phyloP scores from a whole-genome alignment of 2,797 vertebrate genomes.

The Astyanax mexicanus region DNA sequence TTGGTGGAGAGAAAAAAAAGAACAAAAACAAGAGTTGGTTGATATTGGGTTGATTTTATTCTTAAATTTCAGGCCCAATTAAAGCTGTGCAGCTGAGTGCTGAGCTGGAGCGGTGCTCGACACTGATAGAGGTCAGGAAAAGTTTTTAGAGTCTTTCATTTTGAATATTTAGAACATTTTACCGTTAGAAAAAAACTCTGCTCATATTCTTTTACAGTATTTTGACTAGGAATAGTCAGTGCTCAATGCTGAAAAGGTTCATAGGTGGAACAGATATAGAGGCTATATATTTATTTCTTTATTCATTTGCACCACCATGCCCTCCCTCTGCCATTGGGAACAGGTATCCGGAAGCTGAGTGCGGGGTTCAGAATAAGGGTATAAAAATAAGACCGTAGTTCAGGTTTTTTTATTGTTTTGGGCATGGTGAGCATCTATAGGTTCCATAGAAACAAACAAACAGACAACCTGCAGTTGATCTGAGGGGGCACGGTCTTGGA shows the following conservation, averaged over 20 bases:
- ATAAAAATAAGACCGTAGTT: background rate
- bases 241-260: too few relatives aligned
- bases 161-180: background rate
- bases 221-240: background rate
- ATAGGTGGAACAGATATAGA: too few relatives aligned
- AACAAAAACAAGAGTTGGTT: too few relatives aligned
- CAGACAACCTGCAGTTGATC: background rate
- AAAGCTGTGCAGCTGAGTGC: background rate
- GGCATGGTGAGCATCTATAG: background rate
- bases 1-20: too few relatives aligned
- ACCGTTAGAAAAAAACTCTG: background rate
- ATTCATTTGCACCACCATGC: conserved; percentile 1
- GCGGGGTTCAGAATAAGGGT: background rate
- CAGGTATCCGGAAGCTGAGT: background rate
- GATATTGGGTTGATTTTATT: too few relatives aligned
- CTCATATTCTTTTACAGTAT: background rate
- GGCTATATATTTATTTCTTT: background rate
- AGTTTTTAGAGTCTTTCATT: background rate
- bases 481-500: background rate
- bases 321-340: background rate
- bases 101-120: background rate
- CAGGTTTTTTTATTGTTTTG: background rate
- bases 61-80: background rate
- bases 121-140: background rate
- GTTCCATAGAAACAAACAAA: conserved; percentile 2